Percentiles rank a stretch among this genome's conserved stretches.
These are phyloP conservation scores for Drosophila cyrtoloma DNA, from an alignment of 2,888 invertebrate genomes.

Conservation along the genomic window DNA sequence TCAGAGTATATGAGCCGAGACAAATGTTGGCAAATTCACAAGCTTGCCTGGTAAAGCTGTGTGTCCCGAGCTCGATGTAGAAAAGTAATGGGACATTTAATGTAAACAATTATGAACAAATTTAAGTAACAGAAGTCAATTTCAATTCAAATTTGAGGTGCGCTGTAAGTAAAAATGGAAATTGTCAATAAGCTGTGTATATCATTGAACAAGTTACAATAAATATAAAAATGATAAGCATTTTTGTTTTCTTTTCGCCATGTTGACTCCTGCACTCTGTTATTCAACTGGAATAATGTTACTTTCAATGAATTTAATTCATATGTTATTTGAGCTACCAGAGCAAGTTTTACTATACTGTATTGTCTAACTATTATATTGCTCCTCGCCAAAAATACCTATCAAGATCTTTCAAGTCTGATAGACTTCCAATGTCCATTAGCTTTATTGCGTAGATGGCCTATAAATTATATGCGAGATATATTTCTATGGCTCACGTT, in stretches of 20 bases:
- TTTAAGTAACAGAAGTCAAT: background rate
- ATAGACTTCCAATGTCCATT: conserved; percentile 37
- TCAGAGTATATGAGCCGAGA: conserved; percentile 31
- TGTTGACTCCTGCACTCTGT: background rate
- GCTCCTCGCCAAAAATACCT: background rate
- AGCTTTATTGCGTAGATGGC: conserved; percentile 38
- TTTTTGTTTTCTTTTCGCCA: background rate
- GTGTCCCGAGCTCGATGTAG: background rate
- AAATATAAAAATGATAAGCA: background rate
- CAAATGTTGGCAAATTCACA: conserved; percentile 40
- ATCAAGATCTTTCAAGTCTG: background rate
- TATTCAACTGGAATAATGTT: background rate
- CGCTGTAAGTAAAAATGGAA: background rate
- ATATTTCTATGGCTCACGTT: conserved; percentile 69
- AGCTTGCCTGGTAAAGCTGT: conserved; percentile 18
- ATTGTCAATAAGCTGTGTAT: background rate
- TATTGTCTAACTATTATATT: background rate
- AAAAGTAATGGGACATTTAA: background rate
- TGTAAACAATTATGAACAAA: background rate
- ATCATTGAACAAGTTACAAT: background rate
- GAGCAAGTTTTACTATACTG: background rate
- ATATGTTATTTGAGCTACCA: background rate
- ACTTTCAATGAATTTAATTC: background rate
- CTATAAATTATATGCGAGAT: conserved; percentile 44
- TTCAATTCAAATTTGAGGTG: background rate